Conservation (phyloP, 2,113 vertebrate genomes). For the Xiphorhynchus elegans region DNA sequence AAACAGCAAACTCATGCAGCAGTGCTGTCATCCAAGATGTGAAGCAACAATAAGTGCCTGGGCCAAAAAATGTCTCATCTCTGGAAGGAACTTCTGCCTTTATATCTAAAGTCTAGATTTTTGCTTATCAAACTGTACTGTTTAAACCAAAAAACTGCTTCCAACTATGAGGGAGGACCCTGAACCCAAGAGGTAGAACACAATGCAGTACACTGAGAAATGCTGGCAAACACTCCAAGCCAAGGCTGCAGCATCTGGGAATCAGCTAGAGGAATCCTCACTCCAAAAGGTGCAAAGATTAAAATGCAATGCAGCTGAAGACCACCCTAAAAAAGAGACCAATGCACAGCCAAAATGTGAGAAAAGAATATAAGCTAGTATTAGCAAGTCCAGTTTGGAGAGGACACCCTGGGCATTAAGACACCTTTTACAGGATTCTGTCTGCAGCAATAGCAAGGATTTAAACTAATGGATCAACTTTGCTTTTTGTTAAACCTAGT, state of each 20-base stretch:
- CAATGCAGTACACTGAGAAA: fast-evolving
- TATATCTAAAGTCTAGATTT: neutral
- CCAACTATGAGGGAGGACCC: neutral
- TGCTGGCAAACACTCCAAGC: neutral
- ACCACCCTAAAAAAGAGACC: neutral
- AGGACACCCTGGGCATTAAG: neutral
- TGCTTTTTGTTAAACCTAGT: neutral
- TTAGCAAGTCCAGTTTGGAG: neutral
- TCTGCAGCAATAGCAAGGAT: neutral
- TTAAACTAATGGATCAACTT: neutral
- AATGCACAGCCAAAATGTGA: neutral
- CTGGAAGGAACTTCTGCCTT: neutral
- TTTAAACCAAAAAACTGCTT: neutral
- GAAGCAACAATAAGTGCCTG: neutral
- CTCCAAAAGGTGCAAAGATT: neutral
- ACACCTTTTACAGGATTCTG: neutral
- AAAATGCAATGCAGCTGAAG: fast-evolving
- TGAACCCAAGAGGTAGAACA: neutral
- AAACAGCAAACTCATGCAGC: neutral
- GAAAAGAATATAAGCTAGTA: neutral
- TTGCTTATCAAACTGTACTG: neutral
- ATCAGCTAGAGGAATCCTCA: neutral
- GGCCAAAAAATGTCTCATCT: neutral
- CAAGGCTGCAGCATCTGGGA: neutral
- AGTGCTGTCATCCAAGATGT: neutral